Evolutionary conservation across 1,140 invertebrate genomes (phyloP).

Genomic region (Scaptomyza montana): DNA sequence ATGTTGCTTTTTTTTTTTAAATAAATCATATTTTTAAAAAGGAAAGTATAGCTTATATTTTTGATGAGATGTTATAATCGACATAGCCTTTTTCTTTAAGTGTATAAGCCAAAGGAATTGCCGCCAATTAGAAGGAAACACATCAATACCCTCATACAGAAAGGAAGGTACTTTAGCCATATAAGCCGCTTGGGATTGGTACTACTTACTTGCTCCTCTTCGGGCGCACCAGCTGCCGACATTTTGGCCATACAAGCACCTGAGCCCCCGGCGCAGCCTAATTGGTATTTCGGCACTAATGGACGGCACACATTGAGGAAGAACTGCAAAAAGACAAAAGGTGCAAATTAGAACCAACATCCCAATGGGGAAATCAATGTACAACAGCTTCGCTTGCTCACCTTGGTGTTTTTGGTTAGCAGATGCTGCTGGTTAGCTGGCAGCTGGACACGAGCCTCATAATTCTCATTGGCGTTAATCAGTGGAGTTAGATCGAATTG

Average conservation of each 20-base stretch:
- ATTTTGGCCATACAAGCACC: conserved; percentile 84
- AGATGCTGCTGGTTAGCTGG: conserved; percentile 50
- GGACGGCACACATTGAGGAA: conserved; percentile 85
- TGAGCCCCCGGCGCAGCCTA: conserved; percentile 84
- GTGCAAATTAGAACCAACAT: conserved; percentile 50
- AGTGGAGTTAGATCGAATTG: conserved; percentile 84
- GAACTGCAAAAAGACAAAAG: conserved; percentile 62
- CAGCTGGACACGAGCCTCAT: conserved; percentile 82
- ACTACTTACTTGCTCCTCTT: conserved; percentile 84
- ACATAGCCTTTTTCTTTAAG: background rate
- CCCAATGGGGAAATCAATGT: conserved; percentile 49
- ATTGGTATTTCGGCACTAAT: conserved; percentile 83
- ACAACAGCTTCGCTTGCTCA: conserved; percentile 32
- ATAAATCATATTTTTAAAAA: too few relatives aligned
- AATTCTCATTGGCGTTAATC: conserved; percentile 84
- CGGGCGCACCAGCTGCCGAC: conserved; percentile 65
- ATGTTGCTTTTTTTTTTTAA: too few relatives aligned
- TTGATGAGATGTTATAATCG: too few relatives aligned
- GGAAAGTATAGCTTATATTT: too few relatives aligned
- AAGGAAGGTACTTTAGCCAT: conserved; percentile 13
- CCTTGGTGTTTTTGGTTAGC: conserved; percentile 76
- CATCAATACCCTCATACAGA: background rate
- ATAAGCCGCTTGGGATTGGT: conserved; percentile 33
- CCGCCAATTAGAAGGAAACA: conserved; percentile 34
- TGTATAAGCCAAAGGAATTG: conserved; percentile 11